A percentile compares a stretch with the other conserved stretches of the same genome.
Evolutionary conservation across 2,113 vertebrate genomes (phyloP).

Genomic region (Sinosuthora webbiana): DNA sequence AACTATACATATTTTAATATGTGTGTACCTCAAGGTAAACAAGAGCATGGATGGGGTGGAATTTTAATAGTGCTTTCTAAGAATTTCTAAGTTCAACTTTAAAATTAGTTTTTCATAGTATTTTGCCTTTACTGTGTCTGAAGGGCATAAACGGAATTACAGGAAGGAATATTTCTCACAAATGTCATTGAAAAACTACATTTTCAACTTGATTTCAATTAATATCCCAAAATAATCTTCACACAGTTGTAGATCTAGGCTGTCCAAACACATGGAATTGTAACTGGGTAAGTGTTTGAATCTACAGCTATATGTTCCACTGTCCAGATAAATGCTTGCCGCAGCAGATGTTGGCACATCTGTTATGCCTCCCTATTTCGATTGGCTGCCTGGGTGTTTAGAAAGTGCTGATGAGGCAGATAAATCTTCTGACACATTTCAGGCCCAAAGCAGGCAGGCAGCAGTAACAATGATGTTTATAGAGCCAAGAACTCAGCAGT

Average conservation of each 20-base stretch:
- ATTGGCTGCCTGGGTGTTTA: conserved; percentile 28
- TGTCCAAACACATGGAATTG: not conserved
- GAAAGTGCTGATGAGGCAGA: conserved; percentile 51
- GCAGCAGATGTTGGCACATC: conserved; percentile 62
- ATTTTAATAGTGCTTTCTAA: not conserved
- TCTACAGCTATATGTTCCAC: not conserved
- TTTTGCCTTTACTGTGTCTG: not conserved
- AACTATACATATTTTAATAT: not conserved
- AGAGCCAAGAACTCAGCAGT: not conserved
- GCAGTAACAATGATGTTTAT: not conserved
- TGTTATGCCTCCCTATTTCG: conserved; percentile 29
- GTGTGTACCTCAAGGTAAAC: not conserved
- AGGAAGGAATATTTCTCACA: not conserved
- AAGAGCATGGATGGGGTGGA: not conserved
- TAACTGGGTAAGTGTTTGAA: not conserved
- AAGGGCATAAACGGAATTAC: not conserved
- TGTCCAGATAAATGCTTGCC: conserved; percentile 26
- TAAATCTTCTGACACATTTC: conserved; percentile 44
- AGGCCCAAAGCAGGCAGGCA: conserved; percentile 16
- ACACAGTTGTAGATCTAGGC: conserved; percentile 1
- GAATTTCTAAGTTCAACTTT: not conserved
- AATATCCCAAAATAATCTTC: conserved; percentile 6
- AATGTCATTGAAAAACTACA: not conserved
- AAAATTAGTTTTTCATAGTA: not conserved
- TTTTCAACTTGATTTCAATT: conserved; percentile 43